These are phyloP conservation scores for Dasypus novemcinctus DNA, from an alignment of 2,113 vertebrate genomes.

Conservation along the genomic window DNA sequence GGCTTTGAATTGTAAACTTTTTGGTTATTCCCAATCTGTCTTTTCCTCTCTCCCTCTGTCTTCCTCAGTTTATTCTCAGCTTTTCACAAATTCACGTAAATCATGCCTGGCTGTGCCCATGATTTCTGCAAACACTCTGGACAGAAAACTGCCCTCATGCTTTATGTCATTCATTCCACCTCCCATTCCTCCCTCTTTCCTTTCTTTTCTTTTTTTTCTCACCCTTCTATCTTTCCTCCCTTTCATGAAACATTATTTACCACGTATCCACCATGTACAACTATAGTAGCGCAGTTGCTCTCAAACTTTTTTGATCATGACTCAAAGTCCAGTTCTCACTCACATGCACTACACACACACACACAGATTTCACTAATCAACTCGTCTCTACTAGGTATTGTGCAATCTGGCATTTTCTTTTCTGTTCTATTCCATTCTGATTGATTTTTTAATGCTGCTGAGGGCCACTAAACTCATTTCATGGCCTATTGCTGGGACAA, in stretches of 20 bases:
- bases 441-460: not conserved
- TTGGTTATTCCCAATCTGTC: not conserved
- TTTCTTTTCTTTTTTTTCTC: not conserved
- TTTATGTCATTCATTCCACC: not conserved
- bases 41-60: conserved; percentile 24
- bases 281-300: not conserved
- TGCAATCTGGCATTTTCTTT: not conserved
- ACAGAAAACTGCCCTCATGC: not conserved
- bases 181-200: not conserved
- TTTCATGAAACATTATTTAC: not conserved
- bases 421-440: not conserved
- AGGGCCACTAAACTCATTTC: not conserved
- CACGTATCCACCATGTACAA: not conserved
- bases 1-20: conserved; percentile 14
- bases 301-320: not conserved
- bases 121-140: not conserved
- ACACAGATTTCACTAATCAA: not conserved
- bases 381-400: not conserved
- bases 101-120: not conserved
- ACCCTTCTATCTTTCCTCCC: not conserved
- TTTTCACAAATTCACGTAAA: conserved; percentile 15
- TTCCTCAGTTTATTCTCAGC: conserved; percentile 45
- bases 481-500: not conserved
- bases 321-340: not conserved
- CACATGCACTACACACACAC: not conserved